Evolutionary conservation across 2,113 vertebrate species (phyloP).

Genomic region (Pteropus alecto): DNA sequence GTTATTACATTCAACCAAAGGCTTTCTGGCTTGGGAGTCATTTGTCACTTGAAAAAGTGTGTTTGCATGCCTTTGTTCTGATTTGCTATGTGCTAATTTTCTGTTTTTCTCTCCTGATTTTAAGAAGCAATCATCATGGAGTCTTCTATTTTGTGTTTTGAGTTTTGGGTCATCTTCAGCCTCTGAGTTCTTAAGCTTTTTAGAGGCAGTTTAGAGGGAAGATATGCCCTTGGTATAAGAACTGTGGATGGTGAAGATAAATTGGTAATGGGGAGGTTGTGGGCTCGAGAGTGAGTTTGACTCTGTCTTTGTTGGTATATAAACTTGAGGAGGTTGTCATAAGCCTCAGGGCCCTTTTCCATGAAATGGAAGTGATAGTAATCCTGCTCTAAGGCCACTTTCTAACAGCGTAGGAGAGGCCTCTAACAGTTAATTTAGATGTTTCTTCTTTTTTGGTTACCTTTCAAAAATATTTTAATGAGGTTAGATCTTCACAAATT

Average conservation of each 20-base stretch:
- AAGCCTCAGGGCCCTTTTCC: neutral
- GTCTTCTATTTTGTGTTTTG: neutral
- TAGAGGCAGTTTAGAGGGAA: neutral
- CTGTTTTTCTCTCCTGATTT: neutral
- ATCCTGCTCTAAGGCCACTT: neutral
- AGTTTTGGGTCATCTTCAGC: neutral
- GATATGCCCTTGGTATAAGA: neutral
- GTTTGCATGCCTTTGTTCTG: neutral
- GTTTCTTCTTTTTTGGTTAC: conserved; percentile 18
- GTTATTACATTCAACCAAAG: neutral
- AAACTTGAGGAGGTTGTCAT: neutral
- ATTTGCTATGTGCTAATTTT: neutral
- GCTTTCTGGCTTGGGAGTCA: neutral
- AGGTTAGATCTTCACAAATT: conserved; percentile 40
- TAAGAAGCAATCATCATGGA: neutral
- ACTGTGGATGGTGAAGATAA: neutral
- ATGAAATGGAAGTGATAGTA: neutral
- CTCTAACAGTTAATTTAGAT: conserved; percentile 1
- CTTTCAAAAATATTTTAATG: conserved; percentile 46
- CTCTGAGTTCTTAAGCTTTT: conserved; percentile 2
- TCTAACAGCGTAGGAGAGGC: neutral
- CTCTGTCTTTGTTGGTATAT: neutral
- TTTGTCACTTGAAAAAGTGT: neutral
- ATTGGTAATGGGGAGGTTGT: neutral
- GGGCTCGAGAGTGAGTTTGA: neutral